Percentiles rank a stretch among this genome's conserved stretches.
phyloP scores from a whole-genome alignment of 2,797 vertebrate genomes.

The Botia kubotai region DNA sequence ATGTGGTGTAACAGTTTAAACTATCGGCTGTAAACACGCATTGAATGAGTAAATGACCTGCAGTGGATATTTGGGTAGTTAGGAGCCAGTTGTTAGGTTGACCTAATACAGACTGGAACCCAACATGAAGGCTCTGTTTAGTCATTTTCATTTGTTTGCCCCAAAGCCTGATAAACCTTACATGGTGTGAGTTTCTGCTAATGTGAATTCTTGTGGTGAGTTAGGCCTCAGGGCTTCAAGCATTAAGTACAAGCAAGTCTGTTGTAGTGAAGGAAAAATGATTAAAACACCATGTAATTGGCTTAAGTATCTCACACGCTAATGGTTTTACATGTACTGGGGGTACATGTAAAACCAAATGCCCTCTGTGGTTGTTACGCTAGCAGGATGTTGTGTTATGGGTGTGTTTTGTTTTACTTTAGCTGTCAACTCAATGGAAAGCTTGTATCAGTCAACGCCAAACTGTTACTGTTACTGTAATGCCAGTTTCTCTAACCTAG shows the following conservation, averaged over 20 bases:
- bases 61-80: neutral
- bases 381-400: slow-evolving; percentile 3
- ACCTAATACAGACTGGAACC: slow-evolving; percentile 17
- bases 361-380: slow-evolving; percentile 3
- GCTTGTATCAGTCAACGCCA: neutral
- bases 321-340: slow-evolving; percentile 18
- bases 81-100: slow-evolving; percentile 20
- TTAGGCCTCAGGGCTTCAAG: slow-evolving; percentile 29
- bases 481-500: neutral
- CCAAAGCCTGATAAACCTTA: slow-evolving; percentile 25
- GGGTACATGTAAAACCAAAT: neutral
- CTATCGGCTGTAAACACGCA: slow-evolving; percentile 5
- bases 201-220: slow-evolving; percentile 5
- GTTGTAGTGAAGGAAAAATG: slow-evolving; percentile 20
- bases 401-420: slow-evolving; percentile 6
- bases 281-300: slow-evolving; percentile 38
- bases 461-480: slow-evolving; percentile 7
- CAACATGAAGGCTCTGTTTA: slow-evolving; percentile 20
- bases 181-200: slow-evolving; percentile 17
- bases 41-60: slow-evolving; percentile 13
- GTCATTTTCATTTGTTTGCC: slow-evolving; percentile 32
- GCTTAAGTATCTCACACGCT: slow-evolving; percentile 20
- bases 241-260: slow-evolving; percentile 20
- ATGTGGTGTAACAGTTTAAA: neutral
- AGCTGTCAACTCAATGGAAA: neutral